phyloP scores from a whole-genome alignment of 2,113 vertebrate genomes.

The Galemys pyrenaicus region DNA sequence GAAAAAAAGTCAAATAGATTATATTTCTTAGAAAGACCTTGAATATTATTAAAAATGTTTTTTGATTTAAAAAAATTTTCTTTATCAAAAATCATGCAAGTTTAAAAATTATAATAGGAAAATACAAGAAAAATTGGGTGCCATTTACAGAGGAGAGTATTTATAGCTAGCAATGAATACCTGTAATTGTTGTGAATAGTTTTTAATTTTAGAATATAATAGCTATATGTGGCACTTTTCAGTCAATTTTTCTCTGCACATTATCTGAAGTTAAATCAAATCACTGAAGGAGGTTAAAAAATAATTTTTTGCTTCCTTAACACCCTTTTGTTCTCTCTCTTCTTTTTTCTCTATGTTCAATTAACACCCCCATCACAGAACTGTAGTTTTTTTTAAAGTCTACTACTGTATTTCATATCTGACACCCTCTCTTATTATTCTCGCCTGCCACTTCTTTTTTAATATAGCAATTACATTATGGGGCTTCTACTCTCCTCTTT shows the following conservation, averaged over 20 bases:
- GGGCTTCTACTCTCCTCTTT: slow-evolving; percentile 34
- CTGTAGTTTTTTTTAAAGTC: slow-evolving; percentile 68
- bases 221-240: slow-evolving; percentile 74
- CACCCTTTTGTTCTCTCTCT: slow-evolving; percentile 83
- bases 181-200: slow-evolving; percentile 70
- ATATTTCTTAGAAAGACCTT: slow-evolving; percentile 62
- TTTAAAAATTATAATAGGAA: slow-evolving; percentile 60
- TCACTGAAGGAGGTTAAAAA: slow-evolving; percentile 77
- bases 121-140: neutral
- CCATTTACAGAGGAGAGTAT: slow-evolving; percentile 70
- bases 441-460: slow-evolving; percentile 77
- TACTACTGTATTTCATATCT: slow-evolving; percentile 82
- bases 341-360: slow-evolving; percentile 71
- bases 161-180: slow-evolving; percentile 73
- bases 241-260: slow-evolving; percentile 65
- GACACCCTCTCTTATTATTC: slow-evolving; percentile 79
- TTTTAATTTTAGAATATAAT: slow-evolving; percentile 76
- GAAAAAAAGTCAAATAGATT: neutral
- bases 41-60: neutral
- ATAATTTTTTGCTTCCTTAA: slow-evolving; percentile 72
- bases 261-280: slow-evolving; percentile 81
- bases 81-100: slow-evolving; percentile 12
- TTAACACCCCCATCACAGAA: slow-evolving; percentile 81
- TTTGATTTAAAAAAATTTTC: neutral
- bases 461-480: slow-evolving; percentile 77